These are phyloP conservation scores for Rhaphigaster nebulosa DNA, from an alignment of 2,888 invertebrate genomes.

Conservation along the genomic window DNA sequence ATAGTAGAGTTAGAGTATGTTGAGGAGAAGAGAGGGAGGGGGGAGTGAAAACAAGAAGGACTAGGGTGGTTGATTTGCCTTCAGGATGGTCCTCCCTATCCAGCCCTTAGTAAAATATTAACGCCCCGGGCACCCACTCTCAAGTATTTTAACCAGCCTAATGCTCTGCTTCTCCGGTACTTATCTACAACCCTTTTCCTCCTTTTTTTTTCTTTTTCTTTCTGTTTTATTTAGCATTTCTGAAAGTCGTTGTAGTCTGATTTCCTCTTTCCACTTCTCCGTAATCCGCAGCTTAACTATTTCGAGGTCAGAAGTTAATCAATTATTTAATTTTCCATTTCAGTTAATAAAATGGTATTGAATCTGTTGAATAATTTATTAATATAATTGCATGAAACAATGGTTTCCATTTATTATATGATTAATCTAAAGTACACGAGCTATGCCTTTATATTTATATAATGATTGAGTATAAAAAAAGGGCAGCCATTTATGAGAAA, in stretches of 20 bases:
- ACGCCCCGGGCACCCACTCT: neutral
- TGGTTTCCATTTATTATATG: too few relatives aligned
- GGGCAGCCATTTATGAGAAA: too few relatives aligned
- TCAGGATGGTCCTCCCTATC: neutral
- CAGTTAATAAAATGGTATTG: neutral
- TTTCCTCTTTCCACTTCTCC: neutral
- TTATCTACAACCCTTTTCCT: neutral
- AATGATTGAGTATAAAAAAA: too few relatives aligned
- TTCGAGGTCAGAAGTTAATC: neutral
- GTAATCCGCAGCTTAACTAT: neutral
- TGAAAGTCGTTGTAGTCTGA: neutral
- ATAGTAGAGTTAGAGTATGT: neutral
- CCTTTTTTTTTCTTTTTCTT: neutral
- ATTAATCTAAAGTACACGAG: too few relatives aligned
- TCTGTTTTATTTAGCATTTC: neutral
- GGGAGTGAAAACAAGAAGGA: neutral
- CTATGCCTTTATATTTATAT: too few relatives aligned
- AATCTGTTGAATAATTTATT: too few relatives aligned
- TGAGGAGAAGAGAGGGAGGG: neutral
- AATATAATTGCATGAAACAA: too few relatives aligned
- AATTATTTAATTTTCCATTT: neutral
- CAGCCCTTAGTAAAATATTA: constrained; percentile 10
- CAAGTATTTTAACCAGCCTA: constrained; percentile 33
- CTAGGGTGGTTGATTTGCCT: neutral
- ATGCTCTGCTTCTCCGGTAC: constrained; percentile 5